Conservation (phyloP, 2,797 vertebrate genomes). For the Glyptemys insculpta region DNA sequence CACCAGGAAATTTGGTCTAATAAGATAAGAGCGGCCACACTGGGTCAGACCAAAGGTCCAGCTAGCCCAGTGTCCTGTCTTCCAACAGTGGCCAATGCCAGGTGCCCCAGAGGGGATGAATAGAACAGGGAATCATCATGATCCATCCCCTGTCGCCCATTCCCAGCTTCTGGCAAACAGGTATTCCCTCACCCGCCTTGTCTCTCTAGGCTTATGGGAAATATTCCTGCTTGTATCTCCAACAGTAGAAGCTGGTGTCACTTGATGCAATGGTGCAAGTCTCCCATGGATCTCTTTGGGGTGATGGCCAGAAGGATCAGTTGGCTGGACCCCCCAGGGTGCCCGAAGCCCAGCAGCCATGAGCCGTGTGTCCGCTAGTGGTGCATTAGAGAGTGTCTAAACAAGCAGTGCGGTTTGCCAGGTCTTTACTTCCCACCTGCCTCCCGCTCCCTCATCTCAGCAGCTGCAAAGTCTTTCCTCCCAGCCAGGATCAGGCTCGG, state of each 20-base stretch:
- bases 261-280: background rate
- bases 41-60: too few species aligned
- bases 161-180: background rate
- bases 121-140: too few species aligned
- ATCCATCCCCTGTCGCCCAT: too few species aligned
- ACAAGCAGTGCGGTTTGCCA: rapidly evolving
- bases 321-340: background rate
- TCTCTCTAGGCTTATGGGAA: background rate
- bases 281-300: background rate
- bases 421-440: background rate
- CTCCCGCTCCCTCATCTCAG: constrained; percentile 38
- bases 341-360: background rate
- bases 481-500: background rate
- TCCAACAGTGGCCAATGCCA: too few species aligned
- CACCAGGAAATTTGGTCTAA: too few species aligned
- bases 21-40: too few species aligned
- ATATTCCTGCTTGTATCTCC: background rate
- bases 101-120: too few species aligned
- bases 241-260: too few species aligned
- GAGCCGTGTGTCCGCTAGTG: background rate
- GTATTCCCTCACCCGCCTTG: background rate
- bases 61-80: too few species aligned
- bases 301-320: too few species aligned
- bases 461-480: background rate
- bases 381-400: rapidly evolving